Evolutionary conservation across 2,888 invertebrate species (phyloP), one percentile per base, ranked within the genome.

Genomic region (Micoletzkya japonica): DNA sequence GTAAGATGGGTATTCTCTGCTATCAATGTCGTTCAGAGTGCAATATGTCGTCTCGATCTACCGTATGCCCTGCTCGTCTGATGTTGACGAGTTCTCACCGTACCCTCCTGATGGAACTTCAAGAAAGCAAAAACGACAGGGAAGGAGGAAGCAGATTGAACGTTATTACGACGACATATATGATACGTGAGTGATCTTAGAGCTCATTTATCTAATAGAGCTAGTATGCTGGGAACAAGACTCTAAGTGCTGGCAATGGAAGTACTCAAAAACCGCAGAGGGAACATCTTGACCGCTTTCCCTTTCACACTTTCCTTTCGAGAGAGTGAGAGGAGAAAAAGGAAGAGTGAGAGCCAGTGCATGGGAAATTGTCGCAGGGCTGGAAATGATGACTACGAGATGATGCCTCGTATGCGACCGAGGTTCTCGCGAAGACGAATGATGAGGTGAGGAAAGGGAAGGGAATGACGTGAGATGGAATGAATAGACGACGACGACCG

Each of bases 41-140:
- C 76, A 77, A 72, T 82, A 82, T 70, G 74, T 81, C 37, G 72
- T 80, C 34, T 73, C 75, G 26, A 72, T 82, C 6, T 79, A 74
- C 56, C 77, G 82, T 14, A 74, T 82, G 72, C 72, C 72, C 0
- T 80, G 80, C 49, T 34, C 49, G 32, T 20, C 34, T n/a, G 59
- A 44, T 20, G 39, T 24, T 24, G 37, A 39, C 7, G 68, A 57
- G 10, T 58, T 57, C 3, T 24, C 49, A 0, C 58, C 57, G 6
- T 57, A 34, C 17, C 44, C 68, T 30, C 49, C 52, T 3, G 32
- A 39, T 2, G 26, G 26, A 2, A 36, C 26, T n/a, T 7, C 4
- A 28, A 26, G 28, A 7, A 4, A 7, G 1, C n/a, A 61, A 4
- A 28, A 49, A n/a, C 7, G 61, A 26, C 28, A 37, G 37, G 36